Conservation (phyloP, 2,797 vertebrate species). For the Sebastes minor region DNA sequence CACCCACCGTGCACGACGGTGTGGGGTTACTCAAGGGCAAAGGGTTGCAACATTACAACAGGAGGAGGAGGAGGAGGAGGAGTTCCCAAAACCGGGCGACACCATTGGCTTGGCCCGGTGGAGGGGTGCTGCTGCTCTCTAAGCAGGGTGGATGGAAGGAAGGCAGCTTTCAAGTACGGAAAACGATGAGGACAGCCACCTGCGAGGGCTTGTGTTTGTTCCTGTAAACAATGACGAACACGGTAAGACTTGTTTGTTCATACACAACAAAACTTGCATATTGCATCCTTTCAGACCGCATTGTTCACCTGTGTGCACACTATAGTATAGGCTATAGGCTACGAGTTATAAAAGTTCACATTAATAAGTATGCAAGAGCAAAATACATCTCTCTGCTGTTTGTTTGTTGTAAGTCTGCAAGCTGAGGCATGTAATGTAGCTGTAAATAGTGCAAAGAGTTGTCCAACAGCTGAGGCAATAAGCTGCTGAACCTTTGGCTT, state of each 20-base stretch:
- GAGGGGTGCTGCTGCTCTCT: background rate
- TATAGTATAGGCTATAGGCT: too few species aligned
- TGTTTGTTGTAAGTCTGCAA: background rate
- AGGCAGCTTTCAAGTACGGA: background rate
- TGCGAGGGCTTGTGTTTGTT: background rate
- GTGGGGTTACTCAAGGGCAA: constrained; percentile 33
- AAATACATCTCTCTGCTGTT: too few species aligned
- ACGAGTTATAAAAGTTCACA: rapidly evolving
- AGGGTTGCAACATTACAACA: background rate
- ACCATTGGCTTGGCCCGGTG: constrained; percentile 60
- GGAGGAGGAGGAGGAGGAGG: constrained; percentile 51
- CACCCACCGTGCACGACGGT: rapidly evolving
- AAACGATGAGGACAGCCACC: background rate
- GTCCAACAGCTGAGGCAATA: background rate
- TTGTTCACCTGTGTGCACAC: too few species aligned
- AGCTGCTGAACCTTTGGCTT: constrained; percentile 35
- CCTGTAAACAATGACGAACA: constrained; percentile 31
- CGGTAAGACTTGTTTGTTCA: constrained; percentile 45
- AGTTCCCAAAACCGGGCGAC: constrained; percentile 50
- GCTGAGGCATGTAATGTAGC: background rate
- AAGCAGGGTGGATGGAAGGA: background rate
- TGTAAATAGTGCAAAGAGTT: background rate
- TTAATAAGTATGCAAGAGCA: background rate
- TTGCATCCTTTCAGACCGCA: background rate
- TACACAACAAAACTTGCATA: background rate